phyloP scores from a whole-genome alignment of 30 jellyfish, hydroid and myxozoan species.

The Nemopilema nomurai region DNA sequence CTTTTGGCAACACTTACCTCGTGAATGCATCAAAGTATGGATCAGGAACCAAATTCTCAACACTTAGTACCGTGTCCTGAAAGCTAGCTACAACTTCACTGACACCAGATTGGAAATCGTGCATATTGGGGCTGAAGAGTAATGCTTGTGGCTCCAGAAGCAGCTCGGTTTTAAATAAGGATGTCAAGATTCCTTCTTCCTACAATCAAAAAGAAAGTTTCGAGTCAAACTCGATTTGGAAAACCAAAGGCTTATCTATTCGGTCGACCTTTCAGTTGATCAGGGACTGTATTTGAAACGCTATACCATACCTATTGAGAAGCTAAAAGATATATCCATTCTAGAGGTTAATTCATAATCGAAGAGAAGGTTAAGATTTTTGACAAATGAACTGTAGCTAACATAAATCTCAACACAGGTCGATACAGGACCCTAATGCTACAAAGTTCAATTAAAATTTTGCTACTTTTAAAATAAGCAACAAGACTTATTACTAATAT shows the following conservation, averaged over 20 bases:
- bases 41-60: conserved; percentile 87
- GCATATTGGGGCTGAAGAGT: conserved; percentile 75
- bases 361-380: too few relatives aligned
- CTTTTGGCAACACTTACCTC: too few relatives aligned
- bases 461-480: background rate
- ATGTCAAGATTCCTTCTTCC: conserved; percentile 79
- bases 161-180: conserved; percentile 83
- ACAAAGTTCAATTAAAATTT: too few relatives aligned
- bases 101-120: conserved; percentile 79
- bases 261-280: background rate
- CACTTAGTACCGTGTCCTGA: conserved; percentile 92
- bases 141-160: conserved; percentile 77
- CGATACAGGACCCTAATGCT: too few relatives aligned
- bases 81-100: conserved; percentile 76
- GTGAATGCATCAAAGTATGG: conserved; percentile 94
- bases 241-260: background rate
- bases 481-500: too few relatives aligned
- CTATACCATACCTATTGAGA: too few relatives aligned
- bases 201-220: conserved; percentile 3
- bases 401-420: too few relatives aligned
- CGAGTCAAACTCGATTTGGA: background rate
- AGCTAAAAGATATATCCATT: too few relatives aligned
- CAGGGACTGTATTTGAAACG: too few relatives aligned
- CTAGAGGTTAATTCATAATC: too few relatives aligned
- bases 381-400: too few relatives aligned